phyloP scores from a whole-genome alignment of 2,797 vertebrate species.

The Helicolenus hilgendorfi region DNA sequence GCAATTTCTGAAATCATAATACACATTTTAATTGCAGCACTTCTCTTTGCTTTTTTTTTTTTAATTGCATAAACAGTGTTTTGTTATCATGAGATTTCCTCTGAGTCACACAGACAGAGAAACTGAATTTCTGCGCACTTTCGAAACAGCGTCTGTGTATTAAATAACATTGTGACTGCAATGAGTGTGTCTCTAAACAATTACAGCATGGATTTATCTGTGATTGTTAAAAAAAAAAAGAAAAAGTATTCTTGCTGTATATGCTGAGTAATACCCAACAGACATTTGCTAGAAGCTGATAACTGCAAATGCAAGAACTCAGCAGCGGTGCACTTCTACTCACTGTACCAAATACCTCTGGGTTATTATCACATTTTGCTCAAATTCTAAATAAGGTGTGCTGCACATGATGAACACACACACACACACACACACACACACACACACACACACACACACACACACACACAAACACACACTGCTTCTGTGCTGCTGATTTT shows the following conservation, averaged over 20 bases:
- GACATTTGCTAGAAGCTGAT: slow-evolving; percentile 46
- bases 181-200: slow-evolving; percentile 20
- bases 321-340: slow-evolving; percentile 5
- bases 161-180: not conserved
- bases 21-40: not conserved
- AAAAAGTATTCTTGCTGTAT: slow-evolving; percentile 4
- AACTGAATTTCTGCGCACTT: not conserved
- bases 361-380: slow-evolving; percentile 35
- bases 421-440: not conserved
- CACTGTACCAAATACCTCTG: slow-evolving; percentile 25
- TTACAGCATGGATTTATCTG: not conserved
- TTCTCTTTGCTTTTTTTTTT: not conserved
- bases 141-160: not conserved
- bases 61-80: not conserved
- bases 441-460: not conserved
- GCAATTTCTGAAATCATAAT: not conserved
- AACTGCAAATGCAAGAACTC: slow-evolving; percentile 39
- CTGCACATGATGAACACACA: not conserved
- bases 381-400: slow-evolving; percentile 13
- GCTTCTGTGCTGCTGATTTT: slow-evolving; percentile 4
- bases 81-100: not conserved
- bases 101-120: not conserved
- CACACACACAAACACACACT: not conserved
- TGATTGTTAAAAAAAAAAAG: not conserved
- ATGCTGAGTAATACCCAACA: slow-evolving; percentile 19